Evolutionary conservation across 1,140 invertebrate genomes (phyloP), one percentile per base, ranked within the genome.

Genomic region (Yoshiicerus persimilis): DNA sequence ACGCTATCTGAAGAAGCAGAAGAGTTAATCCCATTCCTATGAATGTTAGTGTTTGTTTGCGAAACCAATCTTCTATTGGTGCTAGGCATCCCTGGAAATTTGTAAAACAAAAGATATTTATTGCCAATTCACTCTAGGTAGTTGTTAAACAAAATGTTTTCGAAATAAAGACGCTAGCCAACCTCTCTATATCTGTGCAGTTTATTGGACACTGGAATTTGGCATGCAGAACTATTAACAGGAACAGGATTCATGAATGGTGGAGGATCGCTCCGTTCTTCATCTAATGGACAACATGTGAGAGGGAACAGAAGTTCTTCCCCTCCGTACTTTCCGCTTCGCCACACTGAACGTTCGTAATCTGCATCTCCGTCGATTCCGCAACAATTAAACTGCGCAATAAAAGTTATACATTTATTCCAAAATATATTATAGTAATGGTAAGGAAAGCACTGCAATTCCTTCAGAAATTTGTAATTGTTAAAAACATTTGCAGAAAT

Each of bases 261-360:
- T 16, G 94, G 92, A 11, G 75, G 84, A 66, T 91, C 91, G 80
- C 89, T 90, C 5, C 91, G 91, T 0, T 92, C 91, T 91, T 97
- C 96, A 32, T 94, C 93, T 34, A 96, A 92, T n/a, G 93, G 92
- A 92, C 96, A 97, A 91, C 96, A 97, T 47, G 95, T 96, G n/a
- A 95, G 93, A 30, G 96, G 96, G 20, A 97, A 96, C 0, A 95
- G 93, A 91, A 96, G 93, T 25, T 95, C 95, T 85, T 94, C 93
- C 87, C 95, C 94, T 0, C 96, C 95, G 47, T 96, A 93, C 90
- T 95, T 94, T 90, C 95, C 94, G n/a, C 96, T 92, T 87, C 95
- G 94, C 96, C 96, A 97, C 91, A 95, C 92, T 1, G 96, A 97
- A 86, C 95, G 96, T 89, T 96, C 95, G 92, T 97, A 97, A 93